phyloP scores from a whole-genome alignment of 2,113 vertebrate genomes.

The Myotis davidii region DNA sequence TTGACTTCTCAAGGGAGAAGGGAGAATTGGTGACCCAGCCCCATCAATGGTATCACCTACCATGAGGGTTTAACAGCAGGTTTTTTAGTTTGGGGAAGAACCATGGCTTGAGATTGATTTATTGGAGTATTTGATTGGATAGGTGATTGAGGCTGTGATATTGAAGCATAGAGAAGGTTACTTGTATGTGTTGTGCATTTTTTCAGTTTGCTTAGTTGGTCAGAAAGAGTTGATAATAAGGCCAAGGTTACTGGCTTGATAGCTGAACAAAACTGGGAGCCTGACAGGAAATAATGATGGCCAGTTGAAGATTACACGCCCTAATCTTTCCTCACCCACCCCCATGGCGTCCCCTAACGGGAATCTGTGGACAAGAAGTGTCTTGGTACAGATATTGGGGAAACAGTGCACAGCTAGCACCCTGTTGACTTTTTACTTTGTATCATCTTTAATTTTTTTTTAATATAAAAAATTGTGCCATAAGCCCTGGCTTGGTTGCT shows the following conservation, averaged over 20 bases:
- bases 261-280: neutral
- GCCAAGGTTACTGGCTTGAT: neutral
- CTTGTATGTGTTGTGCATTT: neutral
- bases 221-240: neutral
- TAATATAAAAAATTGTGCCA: neutral
- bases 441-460: neutral
- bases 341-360: rapidly evolving
- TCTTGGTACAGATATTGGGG: neutral
- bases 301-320: neutral
- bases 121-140: neutral
- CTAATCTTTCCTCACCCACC: too few species aligned
- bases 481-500: neutral
- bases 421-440: neutral
- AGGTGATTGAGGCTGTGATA: neutral
- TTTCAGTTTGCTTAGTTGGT: neutral
- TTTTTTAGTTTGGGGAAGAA: neutral
- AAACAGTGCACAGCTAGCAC: neutral
- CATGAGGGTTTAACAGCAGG: neutral
- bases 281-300: neutral
- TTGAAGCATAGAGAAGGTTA: neutral
- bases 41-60: neutral
- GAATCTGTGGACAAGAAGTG: neutral
- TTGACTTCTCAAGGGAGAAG: neutral
- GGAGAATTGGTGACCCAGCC: neutral
- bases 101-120: neutral